Evolutionary conservation across 1,140 invertebrate genomes (phyloP).

Genomic region (Lerema accius): DNA sequence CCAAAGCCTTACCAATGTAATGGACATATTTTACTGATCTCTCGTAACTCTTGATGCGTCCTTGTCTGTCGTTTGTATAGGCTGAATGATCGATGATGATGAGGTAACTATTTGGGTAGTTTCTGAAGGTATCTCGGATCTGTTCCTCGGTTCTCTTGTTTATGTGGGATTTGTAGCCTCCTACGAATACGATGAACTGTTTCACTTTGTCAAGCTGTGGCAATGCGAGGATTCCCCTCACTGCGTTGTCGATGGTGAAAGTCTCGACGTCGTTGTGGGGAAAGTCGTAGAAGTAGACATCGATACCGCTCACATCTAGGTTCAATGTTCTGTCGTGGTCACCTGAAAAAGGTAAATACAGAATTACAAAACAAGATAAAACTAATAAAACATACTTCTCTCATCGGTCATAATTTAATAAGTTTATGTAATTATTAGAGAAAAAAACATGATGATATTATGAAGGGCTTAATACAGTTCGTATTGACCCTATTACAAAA

Average conservation of each 20-base stretch:
- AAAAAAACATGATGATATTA: too few relatives aligned
- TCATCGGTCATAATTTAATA: too few relatives aligned
- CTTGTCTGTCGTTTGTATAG: slow-evolving; percentile 69
- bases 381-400: too few relatives aligned
- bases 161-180: slow-evolving; percentile 71
- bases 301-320: slow-evolving; percentile 62
- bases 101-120: slow-evolving; percentile 62
- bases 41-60: slow-evolving; percentile 67
- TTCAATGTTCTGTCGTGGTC: slow-evolving; percentile 56
- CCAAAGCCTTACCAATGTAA: slow-evolving; percentile 71
- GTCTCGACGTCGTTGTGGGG: slow-evolving; percentile 48
- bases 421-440: too few relatives aligned
- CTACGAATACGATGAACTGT: slow-evolving; percentile 71
- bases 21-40: slow-evolving; percentile 68
- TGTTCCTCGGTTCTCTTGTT: slow-evolving; percentile 63
- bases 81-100: slow-evolving; percentile 72
- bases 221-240: slow-evolving; percentile 53
- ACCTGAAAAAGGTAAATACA: slow-evolving; percentile 56
- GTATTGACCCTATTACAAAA: too few relatives aligned
- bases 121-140: slow-evolving; percentile 62
- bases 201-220: slow-evolving; percentile 58
- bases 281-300: slow-evolving; percentile 73
- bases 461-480: too few relatives aligned
- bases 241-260: slow-evolving; percentile 58
- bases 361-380: too few relatives aligned